These are phyloP conservation scores for Melanotaenia pygmaea DNA, from an alignment of 2,797 vertebrate genomes.

Conservation along the genomic window DNA sequence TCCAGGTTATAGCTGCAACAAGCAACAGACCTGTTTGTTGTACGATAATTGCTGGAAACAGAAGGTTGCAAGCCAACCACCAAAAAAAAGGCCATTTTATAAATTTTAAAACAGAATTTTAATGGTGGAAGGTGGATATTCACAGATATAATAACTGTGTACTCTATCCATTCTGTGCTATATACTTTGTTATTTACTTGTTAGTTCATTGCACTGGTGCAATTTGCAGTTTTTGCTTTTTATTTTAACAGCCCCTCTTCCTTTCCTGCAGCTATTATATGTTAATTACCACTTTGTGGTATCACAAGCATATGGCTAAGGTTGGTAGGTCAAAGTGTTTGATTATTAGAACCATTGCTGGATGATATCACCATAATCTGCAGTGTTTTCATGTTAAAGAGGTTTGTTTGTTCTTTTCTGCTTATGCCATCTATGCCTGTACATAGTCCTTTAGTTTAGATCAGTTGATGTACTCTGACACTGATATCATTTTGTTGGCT, in stretches of 20 bases:
- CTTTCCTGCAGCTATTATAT: no score
- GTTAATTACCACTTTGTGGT: no score
- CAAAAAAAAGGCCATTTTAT: constrained; percentile 10
- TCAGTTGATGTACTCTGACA: no score
- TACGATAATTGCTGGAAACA: constrained; percentile 14
- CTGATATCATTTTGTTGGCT: no score
- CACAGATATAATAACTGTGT: not conserved
- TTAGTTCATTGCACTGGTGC: no score
- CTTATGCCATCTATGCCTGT: no score
- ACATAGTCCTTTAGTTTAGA: no score
- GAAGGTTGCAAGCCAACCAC: constrained; percentile 13
- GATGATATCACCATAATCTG: not conserved
- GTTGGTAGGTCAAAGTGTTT: not conserved
- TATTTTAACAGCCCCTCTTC: no score
- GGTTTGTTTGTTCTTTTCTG: no score
- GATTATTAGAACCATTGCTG: not conserved
- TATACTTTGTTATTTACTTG: not conserved
- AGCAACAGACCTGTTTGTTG: constrained; percentile 24
- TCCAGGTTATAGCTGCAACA: constrained; percentile 82
- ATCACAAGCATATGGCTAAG: no score
- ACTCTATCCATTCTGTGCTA: not conserved
- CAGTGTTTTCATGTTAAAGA: no score
- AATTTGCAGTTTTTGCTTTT: no score
- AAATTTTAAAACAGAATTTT: constrained; percentile 21
- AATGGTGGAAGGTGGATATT: constrained; percentile 25